Evolutionary conservation across 2,797 vertebrate genomes (phyloP).

Genomic region (Sylvilagus floridanus): DNA sequence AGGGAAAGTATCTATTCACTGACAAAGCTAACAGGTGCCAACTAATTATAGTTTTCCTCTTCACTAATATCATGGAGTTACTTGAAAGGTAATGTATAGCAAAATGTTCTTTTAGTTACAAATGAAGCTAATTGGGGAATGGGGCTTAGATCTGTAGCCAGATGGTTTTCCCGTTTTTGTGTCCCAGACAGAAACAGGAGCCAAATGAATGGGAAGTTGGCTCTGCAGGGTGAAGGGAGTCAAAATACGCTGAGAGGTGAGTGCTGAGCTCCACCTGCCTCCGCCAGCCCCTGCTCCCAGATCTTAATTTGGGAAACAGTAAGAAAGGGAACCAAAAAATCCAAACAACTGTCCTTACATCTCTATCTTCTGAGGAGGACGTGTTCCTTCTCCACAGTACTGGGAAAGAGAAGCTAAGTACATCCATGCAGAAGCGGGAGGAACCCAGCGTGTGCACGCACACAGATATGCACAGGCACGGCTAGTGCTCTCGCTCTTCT

Average conservation of each 20-base stretch:
- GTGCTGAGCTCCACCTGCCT: no score
- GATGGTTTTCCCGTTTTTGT: neutral
- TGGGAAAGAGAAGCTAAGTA: neutral
- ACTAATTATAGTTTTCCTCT: neutral
- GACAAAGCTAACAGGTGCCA: neutral
- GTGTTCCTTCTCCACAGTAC: neutral
- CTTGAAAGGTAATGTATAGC: neutral
- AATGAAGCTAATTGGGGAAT: neutral
- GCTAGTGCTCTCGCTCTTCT: neutral
- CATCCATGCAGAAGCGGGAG: neutral
- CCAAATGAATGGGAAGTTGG: no score
- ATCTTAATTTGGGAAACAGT: neutral
- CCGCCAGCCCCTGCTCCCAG: rapidly evolving
- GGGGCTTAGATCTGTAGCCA: neutral
- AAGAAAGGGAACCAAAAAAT: neutral
- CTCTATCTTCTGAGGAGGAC: neutral
- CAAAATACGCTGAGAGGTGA: no score
- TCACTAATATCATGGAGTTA: neutral
- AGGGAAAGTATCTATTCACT: neutral
- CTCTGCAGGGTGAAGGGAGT: rapidly evolving
- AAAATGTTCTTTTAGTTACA: neutral
- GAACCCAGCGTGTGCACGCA: rapidly evolving
- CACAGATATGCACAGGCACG: rapidly evolving
- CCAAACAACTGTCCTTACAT: neutral
- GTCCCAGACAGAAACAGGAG: neutral